phyloP scores from a whole-genome alignment of 2,888 invertebrate genomes.

The Oscheius sp. region DNA sequence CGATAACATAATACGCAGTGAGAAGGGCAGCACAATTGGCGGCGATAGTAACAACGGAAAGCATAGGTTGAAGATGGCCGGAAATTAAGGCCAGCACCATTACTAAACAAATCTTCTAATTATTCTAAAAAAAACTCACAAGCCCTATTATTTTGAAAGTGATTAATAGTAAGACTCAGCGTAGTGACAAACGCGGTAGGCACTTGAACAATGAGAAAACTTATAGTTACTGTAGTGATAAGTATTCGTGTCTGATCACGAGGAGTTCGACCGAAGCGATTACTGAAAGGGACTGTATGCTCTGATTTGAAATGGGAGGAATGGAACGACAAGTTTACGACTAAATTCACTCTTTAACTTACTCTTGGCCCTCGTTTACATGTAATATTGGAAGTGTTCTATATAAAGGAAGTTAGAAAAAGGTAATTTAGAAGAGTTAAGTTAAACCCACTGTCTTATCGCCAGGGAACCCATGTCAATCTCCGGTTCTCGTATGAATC shows the following conservation, averaged over 20 bases:
- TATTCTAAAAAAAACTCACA: slow-evolving; percentile 42
- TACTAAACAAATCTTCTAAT: slow-evolving; percentile 43
- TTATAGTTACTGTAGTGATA: slow-evolving; percentile 68
- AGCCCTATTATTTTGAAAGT: slow-evolving; percentile 66
- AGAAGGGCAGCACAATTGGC: slow-evolving; percentile 68
- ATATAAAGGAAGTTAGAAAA: not conserved
- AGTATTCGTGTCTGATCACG: slow-evolving; percentile 68
- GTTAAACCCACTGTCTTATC: slow-evolving; percentile 58
- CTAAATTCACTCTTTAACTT: not conserved
- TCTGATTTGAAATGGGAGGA: not conserved
- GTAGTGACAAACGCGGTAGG: slow-evolving; percentile 68
- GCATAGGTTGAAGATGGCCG: slow-evolving; percentile 67
- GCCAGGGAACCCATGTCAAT: slow-evolving; percentile 63
- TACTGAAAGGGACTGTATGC: slow-evolving; percentile 48
- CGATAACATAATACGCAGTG: slow-evolving; percentile 69
- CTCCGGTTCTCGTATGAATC: slow-evolving; percentile 67
- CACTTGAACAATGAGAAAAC: slow-evolving; percentile 68
- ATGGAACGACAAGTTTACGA: not conserved
- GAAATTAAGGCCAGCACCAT: slow-evolving; percentile 62
- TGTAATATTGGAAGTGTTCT: too few species aligned
- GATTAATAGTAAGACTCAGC: slow-evolving; percentile 66
- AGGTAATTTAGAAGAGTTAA: not conserved
- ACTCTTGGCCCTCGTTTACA: too few species aligned
- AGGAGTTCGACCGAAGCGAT: slow-evolving; percentile 69
- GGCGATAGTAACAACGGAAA: slow-evolving; percentile 64